Percentiles rank a stretch among this genome's conserved stretches.
Evolutionary conservation across 2,888 invertebrate genomes (phyloP).

Genomic region (Corbicula japonica): DNA sequence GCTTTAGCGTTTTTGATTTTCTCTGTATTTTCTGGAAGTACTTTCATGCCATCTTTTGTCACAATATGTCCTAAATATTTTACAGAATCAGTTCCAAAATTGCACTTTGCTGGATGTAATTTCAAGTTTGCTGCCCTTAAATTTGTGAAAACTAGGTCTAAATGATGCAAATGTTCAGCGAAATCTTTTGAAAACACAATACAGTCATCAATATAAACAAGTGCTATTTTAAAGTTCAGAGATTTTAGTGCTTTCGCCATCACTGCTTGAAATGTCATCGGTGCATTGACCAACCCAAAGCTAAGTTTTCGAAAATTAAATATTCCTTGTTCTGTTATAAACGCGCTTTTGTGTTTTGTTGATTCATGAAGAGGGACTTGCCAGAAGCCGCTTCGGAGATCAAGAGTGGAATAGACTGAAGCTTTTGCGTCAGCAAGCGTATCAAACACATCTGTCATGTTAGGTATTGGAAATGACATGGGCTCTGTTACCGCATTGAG

Average conservation of each 20-base stretch:
- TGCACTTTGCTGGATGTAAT: slow-evolving; percentile 57
- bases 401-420: slow-evolving; percentile 24
- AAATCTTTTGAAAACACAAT: slow-evolving; percentile 45
- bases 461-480: slow-evolving; percentile 37
- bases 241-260: slow-evolving; percentile 42
- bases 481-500: slow-evolving; percentile 34
- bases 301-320: slow-evolving; percentile 44
- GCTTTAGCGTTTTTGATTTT: slow-evolving; percentile 2
- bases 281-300: slow-evolving; percentile 54
- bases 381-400: slow-evolving; percentile 50
- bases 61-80: slow-evolving; percentile 57
- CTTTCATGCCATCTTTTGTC: slow-evolving; percentile 42
- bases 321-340: slow-evolving; percentile 35
- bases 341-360: slow-evolving; percentile 47
- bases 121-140: slow-evolving; percentile 44
- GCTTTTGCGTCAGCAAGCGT: slow-evolving; percentile 40
- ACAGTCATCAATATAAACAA: slow-evolving; percentile 61
- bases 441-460: slow-evolving; percentile 39
- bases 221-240: slow-evolving; percentile 45
- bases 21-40: slow-evolving; percentile 33
- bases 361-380: slow-evolving; percentile 32
- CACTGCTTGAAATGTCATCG: slow-evolving; percentile 34
- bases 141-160: slow-evolving; percentile 39
- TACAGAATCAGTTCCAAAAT: slow-evolving; percentile 38
- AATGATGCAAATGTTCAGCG: slow-evolving; percentile 45